Evolutionary conservation across 2,797 vertebrate species (phyloP).

Genomic region (Acomys russatus): DNA sequence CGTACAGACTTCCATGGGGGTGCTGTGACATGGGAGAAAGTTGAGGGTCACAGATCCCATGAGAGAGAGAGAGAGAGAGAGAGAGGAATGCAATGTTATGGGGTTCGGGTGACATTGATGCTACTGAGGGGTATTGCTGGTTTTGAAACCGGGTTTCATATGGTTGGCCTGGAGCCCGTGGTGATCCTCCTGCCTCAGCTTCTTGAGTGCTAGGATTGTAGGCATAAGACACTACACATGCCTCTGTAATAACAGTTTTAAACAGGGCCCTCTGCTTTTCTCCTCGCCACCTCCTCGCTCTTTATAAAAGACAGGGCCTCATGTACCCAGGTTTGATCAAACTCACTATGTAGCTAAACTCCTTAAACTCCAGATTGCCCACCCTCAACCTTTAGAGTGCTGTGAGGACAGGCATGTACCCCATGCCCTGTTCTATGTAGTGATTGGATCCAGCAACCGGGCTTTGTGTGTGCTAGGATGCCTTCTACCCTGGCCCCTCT

Average conservation of each 20-base stretch:
- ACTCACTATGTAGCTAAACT: neutral
- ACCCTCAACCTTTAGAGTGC: neutral
- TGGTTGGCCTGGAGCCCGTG: neutral
- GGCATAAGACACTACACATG: neutral
- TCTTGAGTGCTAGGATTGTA: neutral
- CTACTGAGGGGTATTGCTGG: too few species aligned
- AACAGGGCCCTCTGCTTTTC: neutral
- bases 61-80: neutral
- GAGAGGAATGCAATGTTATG: neutral
- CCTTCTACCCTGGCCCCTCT: neutral
- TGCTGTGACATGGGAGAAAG: constrained; percentile 81
- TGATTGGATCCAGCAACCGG: neutral
- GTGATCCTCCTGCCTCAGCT: neutral
- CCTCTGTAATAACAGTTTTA: neutral
- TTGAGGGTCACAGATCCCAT: rapidly evolving
- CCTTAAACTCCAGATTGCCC: neutral
- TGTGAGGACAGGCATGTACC: neutral
- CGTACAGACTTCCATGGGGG: constrained; percentile 95
- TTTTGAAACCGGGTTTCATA: neutral
- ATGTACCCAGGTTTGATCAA: neutral
- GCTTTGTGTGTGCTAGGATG: neutral
- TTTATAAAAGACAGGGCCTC: neutral
- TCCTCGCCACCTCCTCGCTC: rapidly evolving
- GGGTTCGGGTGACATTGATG: too few species aligned
- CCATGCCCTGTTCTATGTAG: neutral